Evolutionary conservation across 2,888 invertebrate genomes (phyloP).

Genomic region (Serripes groenlandicus): DNA sequence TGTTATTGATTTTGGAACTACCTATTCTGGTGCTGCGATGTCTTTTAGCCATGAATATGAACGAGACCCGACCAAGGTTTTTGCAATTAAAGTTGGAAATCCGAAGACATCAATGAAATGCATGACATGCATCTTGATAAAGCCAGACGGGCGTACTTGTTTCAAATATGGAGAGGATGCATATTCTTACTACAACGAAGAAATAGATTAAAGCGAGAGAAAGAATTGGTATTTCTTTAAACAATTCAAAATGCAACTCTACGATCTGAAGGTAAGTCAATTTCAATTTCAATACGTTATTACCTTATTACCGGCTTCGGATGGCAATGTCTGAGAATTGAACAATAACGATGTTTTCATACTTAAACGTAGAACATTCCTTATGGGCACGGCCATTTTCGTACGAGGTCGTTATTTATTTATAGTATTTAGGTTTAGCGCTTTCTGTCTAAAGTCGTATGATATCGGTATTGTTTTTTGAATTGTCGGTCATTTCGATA

Average conservation of each 20-base stretch:
- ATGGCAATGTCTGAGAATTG: no score
- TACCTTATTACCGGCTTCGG: no score
- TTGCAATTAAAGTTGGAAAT: neutral
- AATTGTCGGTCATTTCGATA: no score
- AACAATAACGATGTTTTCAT: no score
- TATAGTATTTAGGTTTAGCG: no score
- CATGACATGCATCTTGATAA: constrained; percentile 2
- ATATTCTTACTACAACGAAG: neutral
- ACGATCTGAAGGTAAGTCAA: neutral
- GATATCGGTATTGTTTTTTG: no score
- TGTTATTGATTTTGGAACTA: neutral
- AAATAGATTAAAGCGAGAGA: neutral
- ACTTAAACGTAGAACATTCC: no score
- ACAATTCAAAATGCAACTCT: constrained; percentile 5
- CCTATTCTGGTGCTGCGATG: constrained; percentile 4
- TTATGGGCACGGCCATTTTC: no score
- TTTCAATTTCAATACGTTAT: no score
- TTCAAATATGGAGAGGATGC: constrained; percentile 4
- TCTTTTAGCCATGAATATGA: constrained; percentile 5
- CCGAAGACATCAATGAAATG: neutral
- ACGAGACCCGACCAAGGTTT: neutral
- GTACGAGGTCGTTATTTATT: no score
- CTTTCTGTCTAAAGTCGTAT: no score
- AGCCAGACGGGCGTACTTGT: neutral
- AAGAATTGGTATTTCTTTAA: neutral